These are phyloP conservation scores for Zeuzera pyrina DNA, from an alignment of 2,888 invertebrate genomes.

Conservation along the genomic window DNA sequence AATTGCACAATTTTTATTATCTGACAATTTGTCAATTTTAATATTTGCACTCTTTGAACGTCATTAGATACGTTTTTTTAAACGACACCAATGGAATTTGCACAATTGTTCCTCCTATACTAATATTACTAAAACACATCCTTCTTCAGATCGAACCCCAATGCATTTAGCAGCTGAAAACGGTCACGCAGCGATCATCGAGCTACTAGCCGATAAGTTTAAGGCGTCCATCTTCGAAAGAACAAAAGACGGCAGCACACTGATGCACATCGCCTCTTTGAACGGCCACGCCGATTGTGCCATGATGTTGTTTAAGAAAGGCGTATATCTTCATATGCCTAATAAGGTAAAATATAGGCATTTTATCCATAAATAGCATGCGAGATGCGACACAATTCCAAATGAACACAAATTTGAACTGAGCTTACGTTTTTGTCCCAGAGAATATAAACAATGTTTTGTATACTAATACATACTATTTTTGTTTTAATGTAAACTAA, in stretches of 20 bases:
- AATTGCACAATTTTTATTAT: too few relatives aligned
- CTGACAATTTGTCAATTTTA: too few relatives aligned
- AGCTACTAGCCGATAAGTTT: constrained; percentile 96
- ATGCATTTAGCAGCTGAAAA: constrained; percentile 98
- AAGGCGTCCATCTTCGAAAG: constrained; percentile 96
- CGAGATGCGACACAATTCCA: not conserved
- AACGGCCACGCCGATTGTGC: constrained; percentile 99
- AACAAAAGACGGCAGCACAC: constrained; percentile 97
- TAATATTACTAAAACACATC: too few relatives aligned
- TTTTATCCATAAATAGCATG: not conserved
- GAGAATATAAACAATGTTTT: too few relatives aligned
- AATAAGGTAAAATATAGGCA: constrained; percentile 95
- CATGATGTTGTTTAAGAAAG: constrained; percentile 98
- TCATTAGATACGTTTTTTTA: too few relatives aligned
- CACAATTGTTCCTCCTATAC: too few relatives aligned
- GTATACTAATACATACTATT: too few relatives aligned
- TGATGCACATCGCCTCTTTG: constrained; percentile 98
- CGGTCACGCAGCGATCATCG: constrained; percentile 96
- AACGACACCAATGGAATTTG: too few relatives aligned
- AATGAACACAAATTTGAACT: too few relatives aligned
- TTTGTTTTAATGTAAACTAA: too few relatives aligned
- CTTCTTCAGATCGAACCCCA: constrained; percentile 91
- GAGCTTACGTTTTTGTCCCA: too few relatives aligned
- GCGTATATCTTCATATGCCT: constrained; percentile 99
- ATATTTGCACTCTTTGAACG: too few relatives aligned